Evolutionary conservation across 2,113 vertebrate species (phyloP).

Genomic region (Puntigrus tetrazona): DNA sequence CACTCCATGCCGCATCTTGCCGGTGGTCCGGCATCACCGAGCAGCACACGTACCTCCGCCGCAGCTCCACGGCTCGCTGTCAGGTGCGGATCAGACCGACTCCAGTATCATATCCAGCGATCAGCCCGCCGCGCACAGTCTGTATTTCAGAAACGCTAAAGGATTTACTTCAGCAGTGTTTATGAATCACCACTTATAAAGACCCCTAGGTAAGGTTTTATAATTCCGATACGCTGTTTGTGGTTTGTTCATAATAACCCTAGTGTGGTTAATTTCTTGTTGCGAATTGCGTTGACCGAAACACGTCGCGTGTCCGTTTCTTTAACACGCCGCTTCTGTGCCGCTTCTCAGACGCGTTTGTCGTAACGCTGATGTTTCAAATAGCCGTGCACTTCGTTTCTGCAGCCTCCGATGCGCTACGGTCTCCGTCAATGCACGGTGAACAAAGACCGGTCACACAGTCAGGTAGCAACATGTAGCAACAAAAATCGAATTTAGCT

Average conservation of each 20-base stretch:
- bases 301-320: background rate
- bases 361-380: background rate
- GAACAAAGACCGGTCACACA: conserved; percentile 28
- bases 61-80: conserved; percentile 47
- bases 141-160: conserved; percentile 24
- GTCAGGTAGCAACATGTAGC: background rate
- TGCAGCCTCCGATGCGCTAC: background rate
- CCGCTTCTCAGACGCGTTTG: background rate
- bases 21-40: conserved; percentile 5
- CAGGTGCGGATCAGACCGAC: conserved; percentile 36
- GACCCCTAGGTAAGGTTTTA: conserved; percentile 44
- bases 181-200: conserved; percentile 41
- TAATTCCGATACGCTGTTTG: background rate
- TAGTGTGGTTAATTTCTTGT: background rate
- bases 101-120: conserved; percentile 38
- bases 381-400: conserved; percentile 20
- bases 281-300: conserved; percentile 13
- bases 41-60: conserved; percentile 36
- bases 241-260: background rate
- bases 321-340: background rate
- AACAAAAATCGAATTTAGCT: background rate
- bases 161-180: conserved; percentile 44
- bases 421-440: background rate
- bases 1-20: background rate
- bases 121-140: background rate